Evolutionary conservation across 2,797 vertebrate genomes (phyloP).

Genomic region (Sylvilagus floridanus): DNA sequence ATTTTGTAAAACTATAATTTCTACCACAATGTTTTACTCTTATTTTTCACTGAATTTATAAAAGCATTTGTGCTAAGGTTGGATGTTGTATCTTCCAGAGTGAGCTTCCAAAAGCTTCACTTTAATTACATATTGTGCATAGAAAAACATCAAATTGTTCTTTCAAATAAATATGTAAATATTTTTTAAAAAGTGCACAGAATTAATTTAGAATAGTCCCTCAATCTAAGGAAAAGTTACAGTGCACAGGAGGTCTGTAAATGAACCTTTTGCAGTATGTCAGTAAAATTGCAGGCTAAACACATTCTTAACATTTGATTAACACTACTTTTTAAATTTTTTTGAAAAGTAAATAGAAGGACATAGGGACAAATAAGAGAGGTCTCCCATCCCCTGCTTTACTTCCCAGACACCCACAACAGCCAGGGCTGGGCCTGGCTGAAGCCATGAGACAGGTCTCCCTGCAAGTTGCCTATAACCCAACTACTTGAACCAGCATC

Average conservation of each 20-base stretch:
- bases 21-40: background rate
- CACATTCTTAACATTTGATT: too few relatives aligned
- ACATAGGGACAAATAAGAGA: too few relatives aligned
- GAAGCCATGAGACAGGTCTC: too few relatives aligned
- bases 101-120: background rate
- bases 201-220: background rate
- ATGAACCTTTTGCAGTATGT: background rate
- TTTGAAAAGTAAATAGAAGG: too few relatives aligned
- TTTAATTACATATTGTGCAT: background rate
- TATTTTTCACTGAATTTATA: background rate
- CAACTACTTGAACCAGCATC: too few relatives aligned
- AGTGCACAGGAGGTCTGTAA: background rate
- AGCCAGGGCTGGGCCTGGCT: too few relatives aligned
- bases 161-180: too few relatives aligned
- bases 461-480: too few relatives aligned
- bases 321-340: too few relatives aligned
- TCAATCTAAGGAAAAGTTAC: background rate
- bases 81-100: background rate
- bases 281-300: background rate
- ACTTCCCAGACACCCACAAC: too few relatives aligned
- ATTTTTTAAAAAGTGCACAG: background rate
- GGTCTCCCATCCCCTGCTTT: too few relatives aligned
- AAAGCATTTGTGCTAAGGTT: background rate
- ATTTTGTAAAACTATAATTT: conserved; percentile 1
- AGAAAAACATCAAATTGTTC: background rate